Conservation (phyloP, 2,797 vertebrate species). For the Psittacula echo region DNA sequence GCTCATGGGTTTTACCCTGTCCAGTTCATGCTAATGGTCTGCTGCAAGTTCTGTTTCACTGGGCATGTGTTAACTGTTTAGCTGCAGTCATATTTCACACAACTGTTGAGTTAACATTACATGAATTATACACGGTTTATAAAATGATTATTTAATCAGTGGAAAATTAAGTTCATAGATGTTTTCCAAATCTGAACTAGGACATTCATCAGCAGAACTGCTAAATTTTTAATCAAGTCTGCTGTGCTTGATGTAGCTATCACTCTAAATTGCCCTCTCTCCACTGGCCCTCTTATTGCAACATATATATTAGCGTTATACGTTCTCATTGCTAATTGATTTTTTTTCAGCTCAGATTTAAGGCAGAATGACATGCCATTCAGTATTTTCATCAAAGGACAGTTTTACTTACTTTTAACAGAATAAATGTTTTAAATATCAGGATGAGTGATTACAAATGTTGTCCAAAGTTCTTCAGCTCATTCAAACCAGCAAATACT, state of each 20-base stretch:
- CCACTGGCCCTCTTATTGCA: conserved; percentile 52
- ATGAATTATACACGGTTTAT: conserved; percentile 81
- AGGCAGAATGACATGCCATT: conserved; percentile 29
- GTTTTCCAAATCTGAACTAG: conserved; percentile 80
- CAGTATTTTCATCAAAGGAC: conserved; percentile 36
- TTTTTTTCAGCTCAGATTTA: conserved; percentile 67
- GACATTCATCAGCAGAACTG: conserved; percentile 80
- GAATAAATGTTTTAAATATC: conserved; percentile 9
- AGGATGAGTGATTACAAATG: background rate
- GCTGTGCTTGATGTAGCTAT: conserved; percentile 73
- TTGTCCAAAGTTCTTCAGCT: background rate
- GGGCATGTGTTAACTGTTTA: conserved; percentile 73
- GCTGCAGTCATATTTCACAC: conserved; percentile 72
- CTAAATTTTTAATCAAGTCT: conserved; percentile 83
- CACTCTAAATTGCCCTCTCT: conserved; percentile 75
- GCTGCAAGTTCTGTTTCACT: conserved; percentile 31
- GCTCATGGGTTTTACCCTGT: background rate
- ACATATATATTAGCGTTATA: conserved; percentile 49
- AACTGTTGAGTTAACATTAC: conserved; percentile 67
- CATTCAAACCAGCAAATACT: background rate
- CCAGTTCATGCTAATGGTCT: background rate
- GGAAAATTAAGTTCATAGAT: conserved; percentile 81
- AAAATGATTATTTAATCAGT: conserved; percentile 83
- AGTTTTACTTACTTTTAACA: conserved; percentile 7
- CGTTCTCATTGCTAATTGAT: conserved; percentile 63